phyloP scores from a whole-genome alignment of 2,113 vertebrate genomes.

The Onychostruthus taczanowskii region DNA sequence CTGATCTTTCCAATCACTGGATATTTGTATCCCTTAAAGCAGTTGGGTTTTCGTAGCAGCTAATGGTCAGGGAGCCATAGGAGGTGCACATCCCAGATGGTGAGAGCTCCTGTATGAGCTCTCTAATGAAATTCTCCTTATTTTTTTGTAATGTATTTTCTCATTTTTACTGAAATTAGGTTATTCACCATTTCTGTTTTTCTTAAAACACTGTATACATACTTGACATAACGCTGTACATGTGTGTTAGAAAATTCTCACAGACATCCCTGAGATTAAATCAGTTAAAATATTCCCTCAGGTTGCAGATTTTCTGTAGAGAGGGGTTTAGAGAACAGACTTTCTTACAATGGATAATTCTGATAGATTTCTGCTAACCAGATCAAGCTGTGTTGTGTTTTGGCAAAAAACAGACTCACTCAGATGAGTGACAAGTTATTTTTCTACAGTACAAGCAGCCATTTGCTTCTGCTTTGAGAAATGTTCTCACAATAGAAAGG shows the following conservation, averaged over 20 bases:
- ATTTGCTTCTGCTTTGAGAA: neutral
- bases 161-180: neutral
- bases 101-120: neutral
- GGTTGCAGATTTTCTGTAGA: neutral
- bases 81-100: neutral
- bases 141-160: neutral
- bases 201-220: neutral
- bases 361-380: neutral
- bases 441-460: neutral
- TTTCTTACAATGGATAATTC: neutral
- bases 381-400: neutral
- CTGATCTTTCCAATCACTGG: neutral
- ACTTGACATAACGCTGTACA: fast-evolving
- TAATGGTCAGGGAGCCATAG: neutral
- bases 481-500: neutral
- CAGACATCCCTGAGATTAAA: neutral
- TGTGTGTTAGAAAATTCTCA: neutral
- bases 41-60: neutral
- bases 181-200: neutral
- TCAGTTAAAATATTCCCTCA: neutral
- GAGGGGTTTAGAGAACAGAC: neutral
- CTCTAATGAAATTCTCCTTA: neutral
- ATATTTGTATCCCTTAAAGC: neutral
- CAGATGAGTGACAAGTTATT: neutral
- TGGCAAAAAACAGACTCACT: neutral